Conservation (phyloP, 2,888 invertebrate genomes). For the Macrophya annulata region DNA sequence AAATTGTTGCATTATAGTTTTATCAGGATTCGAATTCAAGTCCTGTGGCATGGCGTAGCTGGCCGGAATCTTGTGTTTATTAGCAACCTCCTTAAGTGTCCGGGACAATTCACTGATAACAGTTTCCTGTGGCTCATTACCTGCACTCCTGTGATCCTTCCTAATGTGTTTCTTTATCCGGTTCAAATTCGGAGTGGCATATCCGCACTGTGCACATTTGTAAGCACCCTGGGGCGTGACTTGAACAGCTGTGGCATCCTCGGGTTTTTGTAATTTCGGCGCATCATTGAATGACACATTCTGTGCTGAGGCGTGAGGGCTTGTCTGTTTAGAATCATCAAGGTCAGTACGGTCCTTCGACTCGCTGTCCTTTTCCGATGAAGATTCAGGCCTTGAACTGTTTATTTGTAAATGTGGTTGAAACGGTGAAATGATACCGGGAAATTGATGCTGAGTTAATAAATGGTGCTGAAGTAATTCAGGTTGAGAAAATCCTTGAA, state of each 20-base stretch:
- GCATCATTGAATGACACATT: slow-evolving; percentile 79
- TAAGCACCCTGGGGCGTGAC: slow-evolving; percentile 77
- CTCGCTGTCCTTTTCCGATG: slow-evolving; percentile 68
- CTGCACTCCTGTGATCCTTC: slow-evolving; percentile 78
- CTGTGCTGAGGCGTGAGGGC: slow-evolving; percentile 79
- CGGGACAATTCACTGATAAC: slow-evolving; percentile 80
- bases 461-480: slow-evolving; percentile 85
- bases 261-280: slow-evolving; percentile 80
- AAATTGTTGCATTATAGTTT: slow-evolving; percentile 96
- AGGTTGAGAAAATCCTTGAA: slow-evolving; percentile 82
- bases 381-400: slow-evolving; percentile 61
- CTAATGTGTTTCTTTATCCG: slow-evolving; percentile 80
- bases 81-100: slow-evolving; percentile 81
- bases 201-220: slow-evolving; percentile 76
- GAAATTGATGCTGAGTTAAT: slow-evolving; percentile 83
- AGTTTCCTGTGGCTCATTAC: slow-evolving; percentile 75
- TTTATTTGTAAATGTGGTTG: slow-evolving; percentile 67
- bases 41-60: slow-evolving; percentile 85
- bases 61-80: slow-evolving; percentile 82
- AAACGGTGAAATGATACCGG: slow-evolving; percentile 73
- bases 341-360: slow-evolving; percentile 68
- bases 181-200: slow-evolving; percentile 75
- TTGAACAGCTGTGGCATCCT: slow-evolving; percentile 80
- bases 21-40: slow-evolving; percentile 77
- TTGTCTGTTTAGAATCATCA: slow-evolving; percentile 76